Evolutionary conservation across 2,888 invertebrate genomes (phyloP), one percentile per base, ranked within the genome.

Genomic region (Pollenia labialis): DNA sequence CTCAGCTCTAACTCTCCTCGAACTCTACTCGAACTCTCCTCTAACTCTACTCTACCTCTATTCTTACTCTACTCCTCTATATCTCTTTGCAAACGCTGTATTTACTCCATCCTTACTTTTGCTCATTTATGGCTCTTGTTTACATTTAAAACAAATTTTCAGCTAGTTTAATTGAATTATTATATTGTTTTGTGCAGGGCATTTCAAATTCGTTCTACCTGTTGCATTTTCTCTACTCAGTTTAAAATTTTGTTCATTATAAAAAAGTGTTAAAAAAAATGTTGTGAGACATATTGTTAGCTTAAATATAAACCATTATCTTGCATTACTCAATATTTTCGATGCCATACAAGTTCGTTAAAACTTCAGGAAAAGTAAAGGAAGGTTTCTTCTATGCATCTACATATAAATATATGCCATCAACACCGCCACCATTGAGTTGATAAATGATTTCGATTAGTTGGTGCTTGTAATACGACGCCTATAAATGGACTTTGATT

Each of bases 381-480:
- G 74, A 74, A 85, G 84, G 75, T 69, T 32, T 32, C 32, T 32
- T 32, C 32, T 32, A 32, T 32, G 32, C 6, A 6, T 32, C 32
- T 6, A 32, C 32, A 32, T 32, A 32, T 32, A 32, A 32, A 32
- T 48, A 58, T 68, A 58, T 88, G 85, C 81, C 85, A 81, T 88
- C 83, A 76, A 85, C 84, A 85, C 74, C 81, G 79, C 76, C 75
- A 85, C 88, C 85, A 88, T 87, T 89, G 88, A 84, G 79, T 88
- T 93, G 92, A 92, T 92, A 93, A 92, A 92, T 92, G 90, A 92
- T 91, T 92, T 92, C 92, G 92, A 92, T 92, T 92, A 92, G 92
- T 91, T 90, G 91, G 91, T 92, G 91, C 93, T 93, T 93, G 92
- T 92, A 92, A 92, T 92, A 92, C 92, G 92, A 92, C 93, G 92